phyloP scores from a whole-genome alignment of 1,140 invertebrate species.

The Apis laboriosa region DNA sequence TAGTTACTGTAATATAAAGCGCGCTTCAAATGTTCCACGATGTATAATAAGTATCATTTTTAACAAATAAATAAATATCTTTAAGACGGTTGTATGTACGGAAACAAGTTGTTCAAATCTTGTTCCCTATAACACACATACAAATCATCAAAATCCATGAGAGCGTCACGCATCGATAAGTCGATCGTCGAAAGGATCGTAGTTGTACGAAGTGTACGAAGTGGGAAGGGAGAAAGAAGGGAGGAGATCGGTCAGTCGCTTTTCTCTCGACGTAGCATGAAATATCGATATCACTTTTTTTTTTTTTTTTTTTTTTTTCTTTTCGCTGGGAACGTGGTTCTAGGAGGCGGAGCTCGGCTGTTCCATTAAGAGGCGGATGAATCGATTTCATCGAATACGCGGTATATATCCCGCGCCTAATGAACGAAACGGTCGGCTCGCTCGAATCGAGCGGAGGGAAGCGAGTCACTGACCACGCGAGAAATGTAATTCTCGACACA shows the following conservation, averaged over 20 bases:
- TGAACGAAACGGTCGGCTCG: constrained; percentile 33
- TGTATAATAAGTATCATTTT: too few species aligned
- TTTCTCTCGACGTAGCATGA: neutral
- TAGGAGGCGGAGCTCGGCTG: neutral
- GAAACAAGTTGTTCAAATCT: too few species aligned
- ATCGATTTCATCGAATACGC: constrained; percentile 58
- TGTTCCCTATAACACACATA: too few species aligned
- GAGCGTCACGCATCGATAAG: too few species aligned
- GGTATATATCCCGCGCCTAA: constrained; percentile 28
- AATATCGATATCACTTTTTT: neutral
- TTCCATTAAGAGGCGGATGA: constrained; percentile 55
- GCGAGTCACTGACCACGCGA: neutral
- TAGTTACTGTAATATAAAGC: too few species aligned
- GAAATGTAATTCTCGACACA: constrained; percentile 51
- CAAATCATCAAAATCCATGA: too few species aligned
- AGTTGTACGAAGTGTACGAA: too few species aligned
- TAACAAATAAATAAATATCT: too few species aligned
- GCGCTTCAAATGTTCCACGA: too few species aligned
- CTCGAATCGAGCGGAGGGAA: constrained; percentile 35
- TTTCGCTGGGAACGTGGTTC: neutral
- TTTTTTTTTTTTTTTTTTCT: constrained; percentile 8
- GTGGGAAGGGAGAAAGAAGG: neutral
- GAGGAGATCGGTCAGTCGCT: neutral
- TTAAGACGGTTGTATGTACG: too few species aligned
- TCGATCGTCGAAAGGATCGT: too few species aligned